Base-by-base conservation (phyloP, 1,140 invertebrate species). In the Philotrypesis tridentata region DNA sequence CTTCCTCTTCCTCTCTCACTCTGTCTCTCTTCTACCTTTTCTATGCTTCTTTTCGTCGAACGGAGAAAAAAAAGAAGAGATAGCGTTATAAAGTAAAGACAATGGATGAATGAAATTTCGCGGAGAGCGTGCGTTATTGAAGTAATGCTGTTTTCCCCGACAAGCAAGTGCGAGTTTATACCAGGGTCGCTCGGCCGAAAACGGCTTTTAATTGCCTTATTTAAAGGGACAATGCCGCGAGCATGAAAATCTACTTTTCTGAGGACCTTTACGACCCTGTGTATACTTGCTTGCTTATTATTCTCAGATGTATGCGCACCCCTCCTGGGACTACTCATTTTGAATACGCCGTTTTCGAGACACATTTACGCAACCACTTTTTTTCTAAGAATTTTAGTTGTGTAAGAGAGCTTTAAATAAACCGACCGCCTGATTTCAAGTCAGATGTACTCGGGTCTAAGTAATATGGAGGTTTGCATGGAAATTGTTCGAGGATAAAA, bases 151-250 rank as follows among this genome's bases (percentile, higher is more conserved):
- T 80, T 75, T 60, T 68, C 60, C 72, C 61, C 37, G 48, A 27
- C 67, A 71, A 80, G 31, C 40, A 68, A 65, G 29, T 55, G 65
- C 65, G 68, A 17, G 55, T 27, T 27, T 29, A 48, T 73, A 27
- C 37, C 6, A 25, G 9, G 9, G 85, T 83, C 85, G n/a, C 0
- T 48, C 17, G 6, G 40, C 40, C 40, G 63, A 63, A 79, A 84
- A 74, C 81, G 77, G 79, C 60, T 76, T 78, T 82, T 85, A 85
- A 85, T 86, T 86, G 77, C 80, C 67, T 83, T 82, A 84, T 86
- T 85, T 79, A 77, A 82, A 65, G 14, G 79, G 79, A 86, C 77
- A 85, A 86, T 84, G 84, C 60, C 37, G 33, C 40, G 23, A 83
- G 68, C 82, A 80, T 72, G 73, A 83, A 83, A 83, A 73, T 80